phyloP scores from a whole-genome alignment of 2,797 vertebrate species.

The Oreortyx pictus region DNA sequence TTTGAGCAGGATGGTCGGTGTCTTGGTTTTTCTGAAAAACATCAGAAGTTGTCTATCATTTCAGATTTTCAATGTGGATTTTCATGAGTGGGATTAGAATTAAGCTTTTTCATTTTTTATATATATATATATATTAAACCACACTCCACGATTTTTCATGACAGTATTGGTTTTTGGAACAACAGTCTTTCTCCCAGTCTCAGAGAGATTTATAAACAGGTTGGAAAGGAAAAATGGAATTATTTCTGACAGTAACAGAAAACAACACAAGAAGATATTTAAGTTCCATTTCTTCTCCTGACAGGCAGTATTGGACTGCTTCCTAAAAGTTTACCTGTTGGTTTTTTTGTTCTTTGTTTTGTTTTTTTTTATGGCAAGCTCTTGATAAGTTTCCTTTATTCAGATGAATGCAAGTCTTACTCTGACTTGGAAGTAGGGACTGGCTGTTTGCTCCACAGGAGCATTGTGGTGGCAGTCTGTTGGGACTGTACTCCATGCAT shows the following conservation, averaged over 20 bases:
- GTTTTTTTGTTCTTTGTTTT: too few relatives aligned
- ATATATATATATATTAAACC: neutral
- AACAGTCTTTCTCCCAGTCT: neutral
- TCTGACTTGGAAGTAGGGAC: neutral
- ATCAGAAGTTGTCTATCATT: neutral
- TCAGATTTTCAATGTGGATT: neutral
- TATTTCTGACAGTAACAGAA: neutral
- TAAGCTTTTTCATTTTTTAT: neutral
- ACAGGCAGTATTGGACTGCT: neutral
- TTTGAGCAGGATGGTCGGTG: neutral
- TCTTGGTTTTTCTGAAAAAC: neutral
- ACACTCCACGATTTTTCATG: neutral
- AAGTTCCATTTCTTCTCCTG: neutral
- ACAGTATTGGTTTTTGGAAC: constrained; percentile 15
- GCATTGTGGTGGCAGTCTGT: neutral
- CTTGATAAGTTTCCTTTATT: neutral
- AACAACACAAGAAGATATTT: neutral
- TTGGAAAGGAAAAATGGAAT: too few relatives aligned
- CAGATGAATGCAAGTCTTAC: neutral
- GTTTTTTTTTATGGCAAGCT: neutral
- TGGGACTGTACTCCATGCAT: neutral
- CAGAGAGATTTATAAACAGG: neutral
- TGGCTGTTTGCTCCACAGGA: neutral
- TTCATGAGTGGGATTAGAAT: constrained; percentile 4
- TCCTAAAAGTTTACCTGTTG: neutral